A percentile compares a stretch with the other conserved stretches of the same genome.
These are phyloP conservation scores for Rhyacichthys aspro DNA, from an alignment of 2,797 vertebrate genomes.

Conservation along the genomic window DNA sequence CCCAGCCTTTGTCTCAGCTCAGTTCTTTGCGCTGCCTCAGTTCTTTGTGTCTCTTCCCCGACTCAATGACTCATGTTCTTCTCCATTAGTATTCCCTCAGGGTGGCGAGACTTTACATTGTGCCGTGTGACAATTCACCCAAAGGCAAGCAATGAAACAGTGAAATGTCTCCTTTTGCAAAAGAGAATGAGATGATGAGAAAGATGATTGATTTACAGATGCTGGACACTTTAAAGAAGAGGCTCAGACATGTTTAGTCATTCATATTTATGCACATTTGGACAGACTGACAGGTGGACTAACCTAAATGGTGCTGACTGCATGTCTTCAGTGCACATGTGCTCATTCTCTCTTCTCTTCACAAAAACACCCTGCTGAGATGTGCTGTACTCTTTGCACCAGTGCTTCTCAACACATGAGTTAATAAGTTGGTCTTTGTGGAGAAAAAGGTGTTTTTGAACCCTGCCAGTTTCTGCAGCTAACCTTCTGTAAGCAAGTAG, in stretches of 20 bases:
- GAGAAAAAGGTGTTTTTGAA: neutral
- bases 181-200: constrained; percentile 30
- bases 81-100: constrained; percentile 66
- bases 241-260: constrained; percentile 40
- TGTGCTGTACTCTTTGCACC: constrained; percentile 21
- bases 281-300: constrained; percentile 23
- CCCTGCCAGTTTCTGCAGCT: neutral
- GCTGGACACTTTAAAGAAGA: constrained; percentile 22
- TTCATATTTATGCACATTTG: constrained; percentile 38
- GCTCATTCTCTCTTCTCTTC: constrained; percentile 31
- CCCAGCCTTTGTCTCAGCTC: constrained; percentile 35
- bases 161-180: constrained; percentile 20
- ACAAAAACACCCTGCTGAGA: constrained; percentile 16
- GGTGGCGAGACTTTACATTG: constrained; percentile 53
- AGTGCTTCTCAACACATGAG: neutral
- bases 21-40: constrained; percentile 25
- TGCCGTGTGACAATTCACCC: constrained; percentile 60
- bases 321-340: constrained; percentile 31
- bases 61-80: constrained; percentile 42
- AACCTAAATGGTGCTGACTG: constrained; percentile 25
- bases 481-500: neutral
- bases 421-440: neutral
- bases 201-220: constrained; percentile 25
- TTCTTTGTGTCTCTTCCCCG: constrained; percentile 19
- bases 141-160: constrained; percentile 63